Evolutionary conservation across 2,113 vertebrate genomes (phyloP).

Genomic region (Camelus dromedarius): DNA sequence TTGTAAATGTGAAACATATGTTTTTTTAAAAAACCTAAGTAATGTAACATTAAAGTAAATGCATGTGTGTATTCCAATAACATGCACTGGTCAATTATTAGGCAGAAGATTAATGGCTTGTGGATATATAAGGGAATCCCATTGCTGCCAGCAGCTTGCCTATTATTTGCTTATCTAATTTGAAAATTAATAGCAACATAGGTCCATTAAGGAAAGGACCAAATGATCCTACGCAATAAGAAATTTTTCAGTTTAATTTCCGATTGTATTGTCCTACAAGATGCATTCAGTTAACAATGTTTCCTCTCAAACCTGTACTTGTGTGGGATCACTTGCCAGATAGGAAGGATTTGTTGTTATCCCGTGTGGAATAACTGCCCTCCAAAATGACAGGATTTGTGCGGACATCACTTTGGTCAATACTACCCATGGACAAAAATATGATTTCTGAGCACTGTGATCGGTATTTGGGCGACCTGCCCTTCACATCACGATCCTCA

Average conservation of each 20-base stretch:
- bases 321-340: not conserved
- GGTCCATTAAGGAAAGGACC: not conserved
- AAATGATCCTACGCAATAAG: not conserved
- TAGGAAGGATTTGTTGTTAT: conserved; percentile 9
- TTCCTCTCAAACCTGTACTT: not conserved
- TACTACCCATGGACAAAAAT: conserved; percentile 14
- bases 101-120: not conserved
- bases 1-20: not conserved
- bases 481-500: not conserved
- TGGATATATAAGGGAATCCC: not conserved
- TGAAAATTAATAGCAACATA: conserved; percentile 26
- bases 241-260: not conserved
- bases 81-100: not conserved
- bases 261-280: not conserved
- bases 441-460: conserved; percentile 39
- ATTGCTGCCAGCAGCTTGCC: not conserved
- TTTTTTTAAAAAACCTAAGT: not conserved
- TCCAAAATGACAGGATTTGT: conserved; percentile 34
- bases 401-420: not conserved
- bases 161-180: not conserved
- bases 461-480: conserved; percentile 49
- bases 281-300: not conserved
- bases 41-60: not conserved
- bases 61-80: not conserved
- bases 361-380: not conserved